Evolutionary conservation across 30 jellyfish, hydroid and myxozoan species (phyloP).

Genomic region (Pseudorhiza aurosa): DNA sequence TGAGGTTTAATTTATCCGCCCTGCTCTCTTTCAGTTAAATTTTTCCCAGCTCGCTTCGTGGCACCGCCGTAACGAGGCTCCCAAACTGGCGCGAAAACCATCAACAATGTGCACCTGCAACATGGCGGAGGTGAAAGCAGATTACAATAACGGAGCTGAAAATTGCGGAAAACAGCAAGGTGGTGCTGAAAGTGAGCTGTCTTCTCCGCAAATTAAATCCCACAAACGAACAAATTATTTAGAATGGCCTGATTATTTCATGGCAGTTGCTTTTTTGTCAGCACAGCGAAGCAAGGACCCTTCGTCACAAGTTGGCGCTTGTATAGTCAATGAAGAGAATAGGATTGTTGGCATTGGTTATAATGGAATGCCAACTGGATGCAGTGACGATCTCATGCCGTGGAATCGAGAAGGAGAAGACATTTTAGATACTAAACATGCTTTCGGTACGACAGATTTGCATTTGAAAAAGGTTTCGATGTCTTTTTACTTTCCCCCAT

Average conservation of each 20-base stretch:
- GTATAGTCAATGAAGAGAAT: conserved; percentile 88
- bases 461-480: too few species aligned
- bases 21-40: too few species aligned
- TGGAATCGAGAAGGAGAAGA: conserved; percentile 90
- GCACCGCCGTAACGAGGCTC: conserved; percentile 13
- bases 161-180: too few species aligned
- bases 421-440: conserved; percentile 80
- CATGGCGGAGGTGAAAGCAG: background rate
- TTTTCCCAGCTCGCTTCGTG: too few species aligned
- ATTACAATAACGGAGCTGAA: background rate
- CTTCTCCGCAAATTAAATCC: background rate
- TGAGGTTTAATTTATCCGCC: too few species aligned
- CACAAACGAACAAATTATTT: conserved; percentile 74
- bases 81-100: conserved; percentile 11
- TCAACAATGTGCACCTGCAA: background rate
- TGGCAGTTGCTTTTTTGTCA: conserved; percentile 94
- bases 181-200: too few species aligned
- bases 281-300: conserved; percentile 99
- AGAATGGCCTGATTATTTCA: conserved; percentile 95
- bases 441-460: conserved; percentile 75
- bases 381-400: conserved; percentile 95
- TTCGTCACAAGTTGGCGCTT: conserved; percentile 97
- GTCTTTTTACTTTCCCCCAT: too few species aligned
- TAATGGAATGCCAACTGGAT: conserved; percentile 99
- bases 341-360: conserved; percentile 97